Percentiles rank a stretch among this genome's conserved stretches.
Conservation (phyloP, 2,113 vertebrate species). For the Perca flavescens region DNA sequence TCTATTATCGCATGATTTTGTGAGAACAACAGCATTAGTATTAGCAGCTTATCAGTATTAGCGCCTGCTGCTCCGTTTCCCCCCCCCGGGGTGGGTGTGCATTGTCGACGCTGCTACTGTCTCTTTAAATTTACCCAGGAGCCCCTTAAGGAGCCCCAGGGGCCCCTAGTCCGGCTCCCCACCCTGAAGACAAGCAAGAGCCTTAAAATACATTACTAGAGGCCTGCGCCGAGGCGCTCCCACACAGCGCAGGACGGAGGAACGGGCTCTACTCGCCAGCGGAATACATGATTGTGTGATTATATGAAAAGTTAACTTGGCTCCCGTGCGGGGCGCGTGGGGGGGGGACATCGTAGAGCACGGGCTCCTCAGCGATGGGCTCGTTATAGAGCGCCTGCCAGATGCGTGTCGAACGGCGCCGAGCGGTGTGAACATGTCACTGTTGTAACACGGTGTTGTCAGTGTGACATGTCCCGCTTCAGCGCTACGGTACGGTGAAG, state of each 20-base stretch:
- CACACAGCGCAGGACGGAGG: conserved; percentile 59
- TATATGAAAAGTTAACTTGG: conserved; percentile 86
- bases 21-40: conserved; percentile 43
- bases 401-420: conserved; percentile 66
- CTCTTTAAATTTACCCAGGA: conserved; percentile 99
- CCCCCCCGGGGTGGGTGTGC: conserved; percentile 63
- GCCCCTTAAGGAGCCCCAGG: conserved; percentile 97
- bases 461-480: conserved; percentile 72
- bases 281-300: conserved; percentile 53
- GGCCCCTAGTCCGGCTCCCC: conserved; percentile 94
- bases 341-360: conserved; percentile 68
- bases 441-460: conserved; percentile 50
- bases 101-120: conserved; percentile 87
- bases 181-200: conserved; percentile 90
- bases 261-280: conserved; percentile 53
- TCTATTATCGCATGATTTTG: conserved; percentile 8
- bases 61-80: conserved; percentile 57
- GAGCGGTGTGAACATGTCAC: conserved; percentile 45
- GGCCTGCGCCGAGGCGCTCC: conserved; percentile 73
- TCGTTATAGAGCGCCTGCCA: conserved; percentile 76
- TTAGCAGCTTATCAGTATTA: conserved; percentile 67
- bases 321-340: conserved; percentile 72
- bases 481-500: conserved; percentile 54
- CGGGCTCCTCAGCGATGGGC: conserved; percentile 75
- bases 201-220: conserved; percentile 85